phyloP scores from a whole-genome alignment of 2,797 vertebrate genomes.

The Pampus argenteus region DNA sequence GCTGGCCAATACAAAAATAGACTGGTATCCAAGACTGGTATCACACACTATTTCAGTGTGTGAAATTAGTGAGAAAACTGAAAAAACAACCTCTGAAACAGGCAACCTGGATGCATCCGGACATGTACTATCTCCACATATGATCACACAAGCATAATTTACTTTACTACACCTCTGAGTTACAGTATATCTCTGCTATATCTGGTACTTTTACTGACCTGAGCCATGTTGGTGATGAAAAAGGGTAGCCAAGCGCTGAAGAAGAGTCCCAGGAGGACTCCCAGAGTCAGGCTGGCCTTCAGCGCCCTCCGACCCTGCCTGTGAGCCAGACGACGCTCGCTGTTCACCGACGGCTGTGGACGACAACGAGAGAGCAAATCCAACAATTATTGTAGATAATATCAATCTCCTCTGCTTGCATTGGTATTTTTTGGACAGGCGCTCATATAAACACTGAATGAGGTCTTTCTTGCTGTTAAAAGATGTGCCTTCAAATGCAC shows the following conservation, averaged over 20 bases:
- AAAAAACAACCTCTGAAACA: constrained; percentile 36
- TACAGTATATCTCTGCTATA: neutral
- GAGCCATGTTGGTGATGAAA: constrained; percentile 93
- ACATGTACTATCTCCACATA: no score
- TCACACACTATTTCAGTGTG: constrained; percentile 47
- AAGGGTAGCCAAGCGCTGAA: constrained; percentile 97
- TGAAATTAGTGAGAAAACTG: constrained; percentile 33
- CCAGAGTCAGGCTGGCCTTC: constrained; percentile 96
- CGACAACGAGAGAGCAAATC: neutral
- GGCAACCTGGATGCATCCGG: neutral
- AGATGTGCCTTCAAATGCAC: no score
- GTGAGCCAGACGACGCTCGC: constrained; percentile 88
- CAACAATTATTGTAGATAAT: neutral
- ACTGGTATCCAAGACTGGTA: constrained; percentile 68
- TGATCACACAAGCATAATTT: no score
- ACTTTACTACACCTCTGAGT: neutral
- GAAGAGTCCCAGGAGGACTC: constrained; percentile 95
- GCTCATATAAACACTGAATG: no score
- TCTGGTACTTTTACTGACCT: constrained; percentile 84
- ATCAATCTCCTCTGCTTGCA: neutral
- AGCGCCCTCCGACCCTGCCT: constrained; percentile 94
- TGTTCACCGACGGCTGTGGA: constrained; percentile 77
- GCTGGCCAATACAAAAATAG: constrained; percentile 71
- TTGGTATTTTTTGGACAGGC: neutral
- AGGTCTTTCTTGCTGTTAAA: no score